phyloP scores from a whole-genome alignment of 2,113 vertebrate genomes.

The Ailuropoda melanoleuca region DNA sequence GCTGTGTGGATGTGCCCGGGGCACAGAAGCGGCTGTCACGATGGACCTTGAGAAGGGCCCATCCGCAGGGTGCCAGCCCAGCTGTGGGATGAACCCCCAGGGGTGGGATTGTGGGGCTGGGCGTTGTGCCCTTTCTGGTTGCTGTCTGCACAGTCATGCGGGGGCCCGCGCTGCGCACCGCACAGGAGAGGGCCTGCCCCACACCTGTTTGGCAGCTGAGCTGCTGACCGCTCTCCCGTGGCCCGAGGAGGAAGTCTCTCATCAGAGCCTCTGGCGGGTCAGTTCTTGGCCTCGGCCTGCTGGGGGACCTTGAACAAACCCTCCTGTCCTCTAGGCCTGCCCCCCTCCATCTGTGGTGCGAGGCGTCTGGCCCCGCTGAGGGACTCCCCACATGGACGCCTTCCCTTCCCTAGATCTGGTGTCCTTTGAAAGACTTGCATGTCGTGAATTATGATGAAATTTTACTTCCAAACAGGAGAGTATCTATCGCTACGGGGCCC shows the following conservation, averaged over 20 bases:
- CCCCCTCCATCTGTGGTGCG: rapidly evolving
- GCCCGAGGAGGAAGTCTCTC: not conserved
- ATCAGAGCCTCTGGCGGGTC: not conserved
- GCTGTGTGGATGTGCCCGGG: not conserved
- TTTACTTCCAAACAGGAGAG: not conserved
- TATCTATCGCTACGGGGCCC: not conserved
- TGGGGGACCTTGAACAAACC: not conserved
- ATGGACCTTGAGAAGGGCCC: not conserved
- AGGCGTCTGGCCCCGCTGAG: not conserved
- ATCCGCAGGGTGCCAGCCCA: not conserved
- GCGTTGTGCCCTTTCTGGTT: not conserved
- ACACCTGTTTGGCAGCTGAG: not conserved
- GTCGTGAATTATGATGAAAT: not conserved
- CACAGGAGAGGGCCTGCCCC: not conserved
- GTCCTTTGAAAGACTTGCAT: not conserved
- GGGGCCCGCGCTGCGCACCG: not conserved
- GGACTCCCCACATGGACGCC: not conserved
- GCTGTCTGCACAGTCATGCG: not conserved
- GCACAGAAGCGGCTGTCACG: not conserved
- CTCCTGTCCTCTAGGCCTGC: not conserved
- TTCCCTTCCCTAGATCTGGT: not conserved
- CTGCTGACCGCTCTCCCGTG: not conserved
- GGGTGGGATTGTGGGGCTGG: not conserved
- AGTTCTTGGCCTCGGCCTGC: not conserved
- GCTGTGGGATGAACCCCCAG: not conserved